Evolutionary conservation across 1,140 invertebrate species (phyloP).

Genomic region (Lordiphosa stackelbergi): DNA sequence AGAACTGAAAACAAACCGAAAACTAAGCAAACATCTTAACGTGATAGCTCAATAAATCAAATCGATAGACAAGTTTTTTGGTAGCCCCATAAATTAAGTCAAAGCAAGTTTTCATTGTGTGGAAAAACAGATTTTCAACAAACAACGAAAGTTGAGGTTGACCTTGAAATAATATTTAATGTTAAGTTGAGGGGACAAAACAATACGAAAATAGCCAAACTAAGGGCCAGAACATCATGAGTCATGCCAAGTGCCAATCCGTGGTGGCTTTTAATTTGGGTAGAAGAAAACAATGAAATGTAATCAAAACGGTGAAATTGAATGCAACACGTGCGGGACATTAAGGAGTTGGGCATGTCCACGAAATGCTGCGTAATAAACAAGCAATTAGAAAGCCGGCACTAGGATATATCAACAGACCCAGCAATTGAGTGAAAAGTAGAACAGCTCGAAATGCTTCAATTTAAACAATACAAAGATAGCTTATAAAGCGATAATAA

Average conservation of each 20-base stretch:
- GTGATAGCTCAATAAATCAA: slow-evolving; percentile 7
- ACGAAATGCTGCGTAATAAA: slow-evolving; percentile 43
- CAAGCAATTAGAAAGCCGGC: slow-evolving; percentile 34
- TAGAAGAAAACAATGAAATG: neutral
- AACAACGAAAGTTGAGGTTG: slow-evolving; percentile 17
- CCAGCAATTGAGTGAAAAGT: slow-evolving; percentile 1
- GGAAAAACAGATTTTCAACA: slow-evolving; percentile 10
- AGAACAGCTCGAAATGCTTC: too few relatives aligned
- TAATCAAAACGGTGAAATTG: slow-evolving; percentile 15
- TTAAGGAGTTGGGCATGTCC: slow-evolving; percentile 29
- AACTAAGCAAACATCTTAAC: neutral
- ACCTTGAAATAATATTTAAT: slow-evolving; percentile 39
- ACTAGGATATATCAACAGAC: slow-evolving; percentile 18
- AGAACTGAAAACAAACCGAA: slow-evolving; percentile 2
- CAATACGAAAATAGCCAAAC: neutral
- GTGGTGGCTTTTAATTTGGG: neutral
- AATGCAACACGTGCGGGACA: slow-evolving; percentile 7
- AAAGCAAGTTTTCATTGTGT: slow-evolving; percentile 3
- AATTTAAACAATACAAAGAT: neutral
- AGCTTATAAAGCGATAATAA: neutral
- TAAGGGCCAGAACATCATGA: slow-evolving; percentile 23
- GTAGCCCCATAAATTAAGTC: slow-evolving; percentile 22
- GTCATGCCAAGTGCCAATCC: slow-evolving; percentile 10
- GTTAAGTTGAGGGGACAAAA: slow-evolving; percentile 5
- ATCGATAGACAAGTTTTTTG: slow-evolving; percentile 11